Evolutionary conservation across 92 coral and sea anemone genomes (phyloP).

Genomic region (Meandrina meandrites): DNA sequence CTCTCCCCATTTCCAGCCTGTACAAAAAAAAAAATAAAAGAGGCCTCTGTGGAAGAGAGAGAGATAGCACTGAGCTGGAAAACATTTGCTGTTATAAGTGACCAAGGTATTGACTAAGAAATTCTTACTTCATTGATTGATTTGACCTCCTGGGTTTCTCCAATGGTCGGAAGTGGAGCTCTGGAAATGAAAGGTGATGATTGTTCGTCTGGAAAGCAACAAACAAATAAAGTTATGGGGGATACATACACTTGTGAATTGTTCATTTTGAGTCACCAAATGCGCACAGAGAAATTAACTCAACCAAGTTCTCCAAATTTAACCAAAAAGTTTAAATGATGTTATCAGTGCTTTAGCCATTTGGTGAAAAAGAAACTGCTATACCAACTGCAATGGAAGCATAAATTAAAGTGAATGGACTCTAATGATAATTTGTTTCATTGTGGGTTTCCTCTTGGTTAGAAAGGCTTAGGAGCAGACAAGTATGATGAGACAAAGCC

Average conservation of each 20-base stretch:
- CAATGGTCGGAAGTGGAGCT: constrained; percentile 85
- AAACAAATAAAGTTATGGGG: background rate
- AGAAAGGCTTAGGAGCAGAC: background rate
- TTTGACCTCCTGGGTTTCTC: constrained; percentile 52
- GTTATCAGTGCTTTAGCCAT: background rate
- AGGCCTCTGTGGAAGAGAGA: too few species aligned
- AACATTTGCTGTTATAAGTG: too few species aligned
- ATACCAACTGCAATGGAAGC: background rate
- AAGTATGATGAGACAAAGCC: background rate
- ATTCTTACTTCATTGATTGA: constrained; percentile 44
- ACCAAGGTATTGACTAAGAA: background rate
- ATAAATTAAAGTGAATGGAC: background rate
- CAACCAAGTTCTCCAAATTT: background rate
- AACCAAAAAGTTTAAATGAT: background rate
- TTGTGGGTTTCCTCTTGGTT: background rate
- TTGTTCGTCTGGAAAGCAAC: constrained; percentile 52
- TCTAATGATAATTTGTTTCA: background rate
- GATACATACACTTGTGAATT: background rate
- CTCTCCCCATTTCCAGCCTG: too few species aligned
- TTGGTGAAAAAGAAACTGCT: background rate
- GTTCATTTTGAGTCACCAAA: background rate
- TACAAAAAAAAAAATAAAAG: too few species aligned
- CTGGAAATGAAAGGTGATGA: constrained; percentile 73
- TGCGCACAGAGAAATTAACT: background rate
- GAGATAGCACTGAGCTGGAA: background rate